Evolutionary conservation across 1,140 invertebrate species (phyloP).

Genomic region (Zaprionus gabonicus): DNA sequence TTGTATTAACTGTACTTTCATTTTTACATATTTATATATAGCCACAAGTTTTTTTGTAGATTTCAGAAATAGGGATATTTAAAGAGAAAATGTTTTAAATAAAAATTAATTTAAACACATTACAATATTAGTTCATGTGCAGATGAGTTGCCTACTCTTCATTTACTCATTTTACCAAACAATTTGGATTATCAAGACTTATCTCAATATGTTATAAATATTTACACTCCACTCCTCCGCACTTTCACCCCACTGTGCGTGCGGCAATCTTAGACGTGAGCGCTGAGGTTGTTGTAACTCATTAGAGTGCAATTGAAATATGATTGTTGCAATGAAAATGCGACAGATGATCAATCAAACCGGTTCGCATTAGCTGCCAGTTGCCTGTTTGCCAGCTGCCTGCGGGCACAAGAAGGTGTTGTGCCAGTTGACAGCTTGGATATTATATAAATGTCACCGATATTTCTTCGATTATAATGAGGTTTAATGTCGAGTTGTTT

Average conservation of each 20-base stretch:
- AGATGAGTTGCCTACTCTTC: too few species aligned
- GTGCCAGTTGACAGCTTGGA: conserved; percentile 24
- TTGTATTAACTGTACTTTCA: too few species aligned
- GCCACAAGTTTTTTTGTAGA: too few species aligned
- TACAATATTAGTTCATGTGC: too few species aligned
- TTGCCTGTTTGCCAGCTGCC: neutral
- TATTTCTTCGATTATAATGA: conserved; percentile 17
- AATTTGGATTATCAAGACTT: too few species aligned
- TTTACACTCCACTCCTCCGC: neutral
- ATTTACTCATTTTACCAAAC: too few species aligned
- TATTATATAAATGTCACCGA: conserved; percentile 17
- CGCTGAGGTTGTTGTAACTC: conserved; percentile 27
- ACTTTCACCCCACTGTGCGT: neutral
- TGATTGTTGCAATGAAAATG: conserved; percentile 51
- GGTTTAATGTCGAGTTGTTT: neutral
- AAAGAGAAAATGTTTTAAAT: too few species aligned
- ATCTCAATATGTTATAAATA: too few species aligned
- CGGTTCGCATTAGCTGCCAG: conserved; percentile 21
- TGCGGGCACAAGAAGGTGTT: conserved; percentile 6
- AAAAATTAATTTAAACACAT: too few species aligned
- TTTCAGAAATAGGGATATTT: too few species aligned
- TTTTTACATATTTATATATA: too few species aligned
- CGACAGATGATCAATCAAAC: conserved; percentile 53
- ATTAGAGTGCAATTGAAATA: conserved; percentile 53
- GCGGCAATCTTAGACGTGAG: neutral